Base-by-base conservation (phyloP, 2,797 vertebrate species). In the Cossypha niveicapilla region DNA sequence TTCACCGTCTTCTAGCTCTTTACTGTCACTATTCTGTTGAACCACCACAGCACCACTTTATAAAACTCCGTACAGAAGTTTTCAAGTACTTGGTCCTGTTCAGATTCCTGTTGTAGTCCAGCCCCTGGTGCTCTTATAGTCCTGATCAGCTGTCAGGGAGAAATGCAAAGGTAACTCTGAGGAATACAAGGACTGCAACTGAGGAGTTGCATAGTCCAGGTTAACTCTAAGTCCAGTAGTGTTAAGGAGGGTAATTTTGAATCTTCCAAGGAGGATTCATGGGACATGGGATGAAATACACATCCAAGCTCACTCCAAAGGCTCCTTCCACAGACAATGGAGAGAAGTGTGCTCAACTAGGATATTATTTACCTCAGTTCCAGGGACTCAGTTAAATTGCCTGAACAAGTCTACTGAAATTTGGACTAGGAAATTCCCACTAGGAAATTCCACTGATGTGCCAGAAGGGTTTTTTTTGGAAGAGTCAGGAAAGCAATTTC, bases 391-490 rank as follows among this genome's bases (percentile, higher is more conserved):
- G 2, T 67, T 54, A 72, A 66, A 76, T 34, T 60, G 7, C 17
- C 23, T 56, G 47, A 76, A 85, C 11, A 57, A 10, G 6, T n/a
- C 23, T 53, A 66, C 11, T 17, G 9, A 66, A 22, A 47, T 24
- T 13, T 50, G 39, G 9, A 5, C 7, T 70, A 27, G 4, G 18
- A 41, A 58, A 75, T 48, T 48, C 23, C 27, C 14, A 67, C 24
- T 44, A 44, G 42, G 42, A 44, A 44, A 22, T 44, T 72, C 58
- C 3, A 3, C 10, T 41, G 39, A 37, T 51, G 22, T 18, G 6
- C 3, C 39, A 73, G 32, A 71, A 73, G 14, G 0, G 0, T 7
- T 7, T 56, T 44, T 53, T 72, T 18, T 27, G 12, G 10, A 57
- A 73, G 22, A 0, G 0, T 57, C 19, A 72, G 34, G 32, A 90